Evolutionary conservation across 2,797 vertebrate species (phyloP), one percentile per base, ranked within the genome.

Genomic region (Eupleurogrammus muticus): DNA sequence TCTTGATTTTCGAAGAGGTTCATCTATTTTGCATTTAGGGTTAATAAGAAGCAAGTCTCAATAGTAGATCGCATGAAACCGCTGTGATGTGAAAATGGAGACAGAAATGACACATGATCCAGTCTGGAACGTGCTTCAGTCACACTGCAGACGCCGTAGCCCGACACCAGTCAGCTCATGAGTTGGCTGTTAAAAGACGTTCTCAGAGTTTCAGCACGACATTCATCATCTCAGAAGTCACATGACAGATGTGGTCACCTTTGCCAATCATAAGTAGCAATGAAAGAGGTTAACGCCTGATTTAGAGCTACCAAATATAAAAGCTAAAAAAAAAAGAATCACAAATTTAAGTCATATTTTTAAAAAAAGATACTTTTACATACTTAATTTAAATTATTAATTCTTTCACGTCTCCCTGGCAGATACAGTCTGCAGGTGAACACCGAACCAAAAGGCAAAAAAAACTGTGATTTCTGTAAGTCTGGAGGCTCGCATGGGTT

Each of bases 101-200:
- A 56, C 44, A 56, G 38, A 57, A 65, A 58, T 21, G 32, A 58
- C 51, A 20, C 23, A 46, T 17, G 49, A 54, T 53, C 44, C 32
- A 50, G 56, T 50, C 36, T 42, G 56, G 21, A 57, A 69, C 0
- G 3, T 52, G 40, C 53, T 51, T 51, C 5, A 52, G 9, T 71
- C 50, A 28, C 38, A 49, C 38, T 6, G 14, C 50, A 49, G 48
- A 65, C 53, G 24, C 42, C 20, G 16, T 71, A 16, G 16, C 6
- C 35, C 46, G 54, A 68, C 38, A 48, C 19, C 23, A 2, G 17
- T 13, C 36, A 40, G 19, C 38, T 2, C 35, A 13, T 19, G 23
- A 47, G 50, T 16, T 51, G n/a, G 17, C 54, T 16, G 59, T 34
- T 21, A 35, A 42, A 13, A 32, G 5, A 9, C 1, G 5, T 42